Base-by-base conservation (phyloP, 2,797 vertebrate genomes). In the Periparus ater region DNA sequence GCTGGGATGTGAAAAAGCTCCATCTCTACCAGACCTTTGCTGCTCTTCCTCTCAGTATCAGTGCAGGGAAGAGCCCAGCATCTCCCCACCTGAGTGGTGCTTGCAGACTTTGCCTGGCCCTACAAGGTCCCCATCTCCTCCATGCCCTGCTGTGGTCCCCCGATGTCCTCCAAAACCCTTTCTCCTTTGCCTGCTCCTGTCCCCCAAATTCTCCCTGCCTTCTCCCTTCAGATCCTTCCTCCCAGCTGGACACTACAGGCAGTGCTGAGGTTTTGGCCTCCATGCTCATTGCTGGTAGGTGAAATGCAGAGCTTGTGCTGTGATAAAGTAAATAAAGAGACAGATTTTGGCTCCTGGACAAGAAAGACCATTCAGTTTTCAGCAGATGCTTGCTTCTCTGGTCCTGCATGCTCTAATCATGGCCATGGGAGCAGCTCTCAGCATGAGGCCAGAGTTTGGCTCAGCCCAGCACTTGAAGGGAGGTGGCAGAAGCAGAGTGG, bases 1-100 rank as follows among this genome's bases (percentile, higher is more conserved):
- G 45, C 91, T 80, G 93, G 92, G 86, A 79, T 91, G 63, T 91
- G 13, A 51, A 84, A 93, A 67, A 89, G 34, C 91, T 94, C 68
- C 84, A 76, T 95, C 90, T 89, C 84, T 51, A 85, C 32, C 87
- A 74, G 75, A 85, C 42, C 13, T 12, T 65, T 92, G 89, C 81
- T 38, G 82, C 17, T 13, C 16, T 51, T 82, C 51, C 67, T 88
- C 65, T 26, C 55, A 5, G n/a, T 40, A 1, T 42, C 89, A 0
- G 29, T 81, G 71, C 84, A 94, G 92, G 71, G 85, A 89, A 86
- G 85, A 78, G 71, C 94, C 53, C 94, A 76, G 77, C 15, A 6
- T 71, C 62, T 85, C 58, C 45, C 13, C 6, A 29, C 13, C 17
- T 26, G 45, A 88, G 75, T 1, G 0, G 4, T 30, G 61, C 32